These are phyloP conservation scores for Limonius californicus DNA, from an alignment of 1,140 invertebrate species.

Conservation along the genomic window DNA sequence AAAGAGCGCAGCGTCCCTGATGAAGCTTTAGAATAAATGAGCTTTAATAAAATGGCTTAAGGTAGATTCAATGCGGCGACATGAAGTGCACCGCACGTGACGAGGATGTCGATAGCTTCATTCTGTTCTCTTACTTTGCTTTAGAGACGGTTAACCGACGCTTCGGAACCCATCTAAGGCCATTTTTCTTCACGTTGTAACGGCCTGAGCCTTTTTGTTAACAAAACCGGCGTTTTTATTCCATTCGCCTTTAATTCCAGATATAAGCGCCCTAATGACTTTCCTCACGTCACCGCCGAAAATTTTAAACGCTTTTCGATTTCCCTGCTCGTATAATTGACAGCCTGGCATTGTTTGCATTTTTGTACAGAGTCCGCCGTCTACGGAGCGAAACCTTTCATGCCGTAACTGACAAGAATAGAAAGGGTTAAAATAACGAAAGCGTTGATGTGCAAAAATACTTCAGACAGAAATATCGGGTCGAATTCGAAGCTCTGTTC, in stretches of 20 bases:
- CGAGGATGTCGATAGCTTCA: conserved; percentile 25
- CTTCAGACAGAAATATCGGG: background rate
- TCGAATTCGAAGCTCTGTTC: background rate
- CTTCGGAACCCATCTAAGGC: background rate
- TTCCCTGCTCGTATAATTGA: too few species aligned
- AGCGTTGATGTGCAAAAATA: background rate
- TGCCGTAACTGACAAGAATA: background rate
- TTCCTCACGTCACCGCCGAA: too few species aligned
- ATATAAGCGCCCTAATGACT: background rate
- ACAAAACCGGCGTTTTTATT: background rate
- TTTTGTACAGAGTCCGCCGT: background rate
- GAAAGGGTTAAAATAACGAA: background rate
- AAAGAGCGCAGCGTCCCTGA: conserved; percentile 22
- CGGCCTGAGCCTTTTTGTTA: too few species aligned
- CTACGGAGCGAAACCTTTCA: background rate
- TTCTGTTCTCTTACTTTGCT: conserved; percentile 22
- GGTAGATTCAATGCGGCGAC: conserved; percentile 27
- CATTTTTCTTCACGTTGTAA: too few species aligned
- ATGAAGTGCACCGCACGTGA: conserved; percentile 30
- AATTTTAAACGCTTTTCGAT: too few species aligned
- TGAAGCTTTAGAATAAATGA: conserved; percentile 33
- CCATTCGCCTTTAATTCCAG: background rate
- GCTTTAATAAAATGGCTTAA: conserved; percentile 32
- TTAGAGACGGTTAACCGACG: background rate
- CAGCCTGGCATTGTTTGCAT: background rate